Evolutionary conservation across 1,140 invertebrate species (phyloP).

Genomic region (Micrasema minimum): DNA sequence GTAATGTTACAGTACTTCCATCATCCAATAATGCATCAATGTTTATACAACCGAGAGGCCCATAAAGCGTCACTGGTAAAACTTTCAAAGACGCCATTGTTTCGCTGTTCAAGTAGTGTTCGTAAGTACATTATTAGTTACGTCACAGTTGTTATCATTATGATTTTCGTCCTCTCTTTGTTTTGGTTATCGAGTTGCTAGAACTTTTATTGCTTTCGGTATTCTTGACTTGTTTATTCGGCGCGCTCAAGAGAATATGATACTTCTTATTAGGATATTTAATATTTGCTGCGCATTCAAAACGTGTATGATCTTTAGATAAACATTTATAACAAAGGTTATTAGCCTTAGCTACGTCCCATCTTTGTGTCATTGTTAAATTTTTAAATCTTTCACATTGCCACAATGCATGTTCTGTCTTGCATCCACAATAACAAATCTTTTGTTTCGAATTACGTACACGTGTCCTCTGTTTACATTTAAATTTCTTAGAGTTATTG

Average conservation of each 20-base stretch:
- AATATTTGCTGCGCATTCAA: neutral
- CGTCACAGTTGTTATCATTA: neutral
- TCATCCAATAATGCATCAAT: constrained; percentile 2
- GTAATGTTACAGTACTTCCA: neutral
- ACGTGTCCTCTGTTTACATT: too few relatives aligned
- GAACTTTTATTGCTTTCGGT: neutral
- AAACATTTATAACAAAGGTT: neutral
- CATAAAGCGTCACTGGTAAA: neutral
- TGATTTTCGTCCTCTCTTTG: neutral
- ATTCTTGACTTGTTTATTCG: too few relatives aligned
- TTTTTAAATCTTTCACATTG: neutral
- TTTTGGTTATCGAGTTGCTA: neutral
- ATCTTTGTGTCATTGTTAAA: neutral
- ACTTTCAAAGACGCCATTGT: neutral
- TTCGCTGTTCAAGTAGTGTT: neutral
- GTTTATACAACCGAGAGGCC: neutral
- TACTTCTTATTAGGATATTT: neutral
- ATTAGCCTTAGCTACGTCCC: neutral
- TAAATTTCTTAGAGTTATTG: too few relatives aligned
- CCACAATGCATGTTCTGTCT: neutral
- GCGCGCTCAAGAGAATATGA: neutral
- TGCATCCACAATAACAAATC: too few relatives aligned
- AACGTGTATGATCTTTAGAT: neutral
- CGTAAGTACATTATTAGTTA: neutral
- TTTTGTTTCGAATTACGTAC: neutral